Base-by-base conservation (phyloP, 1,140 invertebrate genomes). In the Proctacanthus coquilletti region DNA sequence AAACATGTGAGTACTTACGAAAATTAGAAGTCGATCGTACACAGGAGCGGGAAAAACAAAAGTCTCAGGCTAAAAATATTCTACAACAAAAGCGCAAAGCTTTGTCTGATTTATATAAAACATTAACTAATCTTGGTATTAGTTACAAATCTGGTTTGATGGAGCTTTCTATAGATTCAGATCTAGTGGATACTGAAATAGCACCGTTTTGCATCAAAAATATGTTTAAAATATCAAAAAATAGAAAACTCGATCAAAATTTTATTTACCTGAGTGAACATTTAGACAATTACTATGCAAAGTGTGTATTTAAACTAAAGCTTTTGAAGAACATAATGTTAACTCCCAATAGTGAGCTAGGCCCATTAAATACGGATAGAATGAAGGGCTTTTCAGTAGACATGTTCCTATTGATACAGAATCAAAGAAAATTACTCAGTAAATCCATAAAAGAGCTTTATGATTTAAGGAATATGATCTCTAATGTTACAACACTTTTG, bases 51-150 rank as follows among this genome's bases (percentile, higher is more conserved):
- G 46, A 47, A 1, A 89, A 77, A 53, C 85, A 87, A 58, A 80
- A 74, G 47, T 73, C 77, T 3, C 74, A 82, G 56, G 82, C 83
- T 0, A 84, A 84, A 49, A 75, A 69, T 53, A 79, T 92, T 23
- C 66, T 91, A 1, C 76, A 84, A 44, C 77, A 83, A 45, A 93
- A 93, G 56, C 74, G 81, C 20, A 77, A 83, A 60, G 75, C 75
- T 4, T 53, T 95, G 1, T 70, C 80, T 1, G 84, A 92, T 64
- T 65, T 93, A 17, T 94, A 92, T 50, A 84, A 84, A 51, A 64
- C 67, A 10, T 61, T 95, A 0, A 60, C 69, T 2, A 64, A 70
- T 36, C 63, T 82, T 45, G 86, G 86, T 1, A 48, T 93, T 2
- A 89, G 81, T 5, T 89, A 85, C 48, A 72, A 80, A 39, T 75